A percentile compares a stretch with the other conserved stretches of the same genome.
Evolutionary conservation across 2,888 invertebrate genomes (phyloP).

Genomic region (Oegoconia quadripuncta): DNA sequence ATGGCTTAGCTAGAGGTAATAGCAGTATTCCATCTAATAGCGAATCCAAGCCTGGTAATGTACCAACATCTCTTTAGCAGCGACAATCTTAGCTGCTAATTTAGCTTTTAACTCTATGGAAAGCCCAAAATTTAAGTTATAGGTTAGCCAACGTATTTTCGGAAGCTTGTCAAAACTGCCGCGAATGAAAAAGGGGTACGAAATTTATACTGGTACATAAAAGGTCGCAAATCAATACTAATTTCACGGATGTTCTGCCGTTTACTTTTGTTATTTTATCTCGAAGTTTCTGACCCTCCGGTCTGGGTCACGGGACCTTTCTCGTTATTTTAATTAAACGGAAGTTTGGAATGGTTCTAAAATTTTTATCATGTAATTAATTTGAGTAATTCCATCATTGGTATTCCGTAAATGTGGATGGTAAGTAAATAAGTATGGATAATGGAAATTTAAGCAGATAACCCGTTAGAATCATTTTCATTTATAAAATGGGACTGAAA

Average conservation of each 20-base stretch:
- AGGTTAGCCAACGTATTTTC: too few relatives aligned
- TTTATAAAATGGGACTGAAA: too few relatives aligned
- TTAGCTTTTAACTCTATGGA: too few relatives aligned
- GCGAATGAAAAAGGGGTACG: conserved; percentile 9
- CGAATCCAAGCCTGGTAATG: too few relatives aligned
- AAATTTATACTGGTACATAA: conserved; percentile 6
- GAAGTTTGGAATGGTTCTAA: conserved; percentile 11
- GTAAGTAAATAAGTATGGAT: not conserved
- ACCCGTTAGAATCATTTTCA: not conserved
- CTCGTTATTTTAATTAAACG: conserved; percentile 14
- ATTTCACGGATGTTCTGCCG: conserved; percentile 11
- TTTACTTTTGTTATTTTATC: conserved; percentile 16
- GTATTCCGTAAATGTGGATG: not conserved
- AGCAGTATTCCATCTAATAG: too few relatives aligned
- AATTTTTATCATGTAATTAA: conserved; percentile 13
- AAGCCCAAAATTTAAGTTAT: too few relatives aligned
- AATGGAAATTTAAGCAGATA: not conserved
- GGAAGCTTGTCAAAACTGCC: conserved; percentile 1
- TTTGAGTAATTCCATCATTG: conserved; percentile 11
- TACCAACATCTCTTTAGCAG: too few relatives aligned
- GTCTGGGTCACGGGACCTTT: conserved; percentile 8
- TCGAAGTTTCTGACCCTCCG: conserved; percentile 8
- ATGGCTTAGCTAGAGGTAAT: too few relatives aligned
- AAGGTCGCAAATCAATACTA: conserved; percentile 16
- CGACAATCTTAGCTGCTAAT: too few relatives aligned